Base-by-base conservation (phyloP, 2,888 invertebrate species). In the Antheraea assamensis region DNA sequence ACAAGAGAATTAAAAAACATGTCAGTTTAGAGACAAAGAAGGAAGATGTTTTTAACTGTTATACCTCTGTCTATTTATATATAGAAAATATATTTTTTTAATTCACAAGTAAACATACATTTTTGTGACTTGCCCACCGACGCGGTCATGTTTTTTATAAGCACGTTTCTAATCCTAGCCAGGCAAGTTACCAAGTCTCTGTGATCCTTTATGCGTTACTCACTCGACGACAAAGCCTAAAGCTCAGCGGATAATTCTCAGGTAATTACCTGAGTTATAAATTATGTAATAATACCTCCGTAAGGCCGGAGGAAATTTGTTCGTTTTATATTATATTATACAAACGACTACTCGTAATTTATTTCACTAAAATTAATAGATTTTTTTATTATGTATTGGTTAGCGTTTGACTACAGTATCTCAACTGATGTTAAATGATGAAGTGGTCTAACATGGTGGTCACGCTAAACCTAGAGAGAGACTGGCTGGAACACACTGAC, bases 201-300 rank as follows among this genome's bases (percentile, higher is more conserved):
- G 61, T 64, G 66, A 31, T 21, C 66, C 66, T 66, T 68, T 52
- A 66, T 21, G 55, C 27, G 35, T 70, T 70, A 35, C 70, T 55
- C 55, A 70, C n/a, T 8, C 31, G 35, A 55, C 42, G 27, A 68
- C 52, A 55, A 66, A 17, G 47, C 72, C 73, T 73, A 74, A n/a
- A 61, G 74, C n/a, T 55, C 35, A 35, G 19, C 55, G 68, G 74
- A 78, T 80, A 78, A 78, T 81, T 78, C 77, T 74, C 74, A 77
- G 76, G 76, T 79, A 83, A 81, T 81, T 82, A 80, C 76, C 73
- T 64, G 72, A n/a, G 72, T 78, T 79, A 83, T 71, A 73, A 78
- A 82, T 81, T 68, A 55, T 73, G 73, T 35, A 75, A 75, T 73
- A 42, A 75, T 73, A 27, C 61, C 24, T 31, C 31, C 31, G 27